These are phyloP conservation scores for Sinocyclocheilus rhinocerous DNA, from an alignment of 2,113 vertebrate genomes.

Conservation along the genomic window DNA sequence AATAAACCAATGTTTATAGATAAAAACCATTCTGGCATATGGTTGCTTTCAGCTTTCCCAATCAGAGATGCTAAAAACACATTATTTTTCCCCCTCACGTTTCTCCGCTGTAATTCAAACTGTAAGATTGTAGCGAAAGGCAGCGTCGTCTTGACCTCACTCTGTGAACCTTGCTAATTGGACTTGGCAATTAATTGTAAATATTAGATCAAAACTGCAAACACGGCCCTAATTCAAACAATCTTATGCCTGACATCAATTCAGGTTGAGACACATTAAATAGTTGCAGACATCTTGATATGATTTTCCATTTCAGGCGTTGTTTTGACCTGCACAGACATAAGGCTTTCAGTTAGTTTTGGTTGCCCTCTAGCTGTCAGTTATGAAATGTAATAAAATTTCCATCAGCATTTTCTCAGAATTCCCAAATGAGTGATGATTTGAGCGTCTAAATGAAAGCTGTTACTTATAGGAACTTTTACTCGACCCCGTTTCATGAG, in stretches of 20 bases:
- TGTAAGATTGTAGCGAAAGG: neutral
- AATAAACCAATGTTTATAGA: slow-evolving; percentile 50
- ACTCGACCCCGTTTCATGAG: neutral
- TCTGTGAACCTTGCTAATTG: slow-evolving; percentile 8
- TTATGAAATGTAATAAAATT: slow-evolving; percentile 62
- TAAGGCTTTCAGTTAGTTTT: slow-evolving; percentile 66
- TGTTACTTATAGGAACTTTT: neutral
- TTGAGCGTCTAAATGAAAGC: neutral
- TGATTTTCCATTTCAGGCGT: slow-evolving; percentile 58
- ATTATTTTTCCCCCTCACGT: neutral
- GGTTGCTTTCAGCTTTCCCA: slow-evolving; percentile 23
- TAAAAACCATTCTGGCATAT: slow-evolving; percentile 29
- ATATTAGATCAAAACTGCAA: slow-evolving; percentile 39
- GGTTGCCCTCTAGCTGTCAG: slow-evolving; percentile 82
- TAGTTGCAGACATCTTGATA: slow-evolving; percentile 48
- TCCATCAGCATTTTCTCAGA: neutral
- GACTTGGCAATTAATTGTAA: slow-evolving; percentile 30
- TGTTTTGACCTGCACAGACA: slow-evolving; percentile 54
- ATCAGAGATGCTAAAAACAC: neutral
- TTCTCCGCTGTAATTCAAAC: slow-evolving; percentile 6
- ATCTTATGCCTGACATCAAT: slow-evolving; percentile 7
- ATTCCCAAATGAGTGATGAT: neutral
- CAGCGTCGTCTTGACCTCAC: neutral
- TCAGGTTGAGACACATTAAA: slow-evolving; percentile 23
- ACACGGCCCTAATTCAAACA: slow-evolving; percentile 15